Percentiles rank a stretch among this genome's conserved stretches.
These are phyloP conservation scores for Mus spretus DNA, from an alignment of 2,797 vertebrate species.

Conservation along the genomic window DNA sequence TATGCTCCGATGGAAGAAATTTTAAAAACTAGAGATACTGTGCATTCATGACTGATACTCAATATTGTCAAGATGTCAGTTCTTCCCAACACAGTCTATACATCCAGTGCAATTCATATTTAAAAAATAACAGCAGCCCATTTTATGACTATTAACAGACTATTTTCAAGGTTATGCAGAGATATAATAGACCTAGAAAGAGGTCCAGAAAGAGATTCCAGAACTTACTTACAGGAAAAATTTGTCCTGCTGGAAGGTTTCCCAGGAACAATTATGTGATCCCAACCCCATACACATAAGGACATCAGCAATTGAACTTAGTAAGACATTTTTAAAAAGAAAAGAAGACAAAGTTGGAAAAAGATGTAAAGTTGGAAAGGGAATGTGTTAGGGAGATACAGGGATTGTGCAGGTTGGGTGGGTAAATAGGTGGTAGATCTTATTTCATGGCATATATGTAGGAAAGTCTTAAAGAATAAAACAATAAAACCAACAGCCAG, in stretches of 20 bases:
- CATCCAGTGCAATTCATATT: not conserved
- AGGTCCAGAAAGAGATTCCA: not conserved
- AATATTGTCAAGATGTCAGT: not conserved
- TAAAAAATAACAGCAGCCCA: not conserved
- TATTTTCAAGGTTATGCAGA: conserved; percentile 4
- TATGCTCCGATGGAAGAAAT: not conserved
- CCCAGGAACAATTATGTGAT: not conserved
- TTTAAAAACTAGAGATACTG: not conserved
- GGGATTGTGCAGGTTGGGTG: too few species aligned
- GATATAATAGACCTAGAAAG: not conserved
- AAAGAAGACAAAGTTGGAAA: not conserved
- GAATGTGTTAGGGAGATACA: not conserved
- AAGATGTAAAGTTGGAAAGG: not conserved
- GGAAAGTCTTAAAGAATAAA: not conserved
- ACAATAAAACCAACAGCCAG: not conserved
- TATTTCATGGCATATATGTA: not conserved
- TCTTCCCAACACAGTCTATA: not conserved
- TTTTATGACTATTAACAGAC: not conserved
- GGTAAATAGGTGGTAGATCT: not conserved
- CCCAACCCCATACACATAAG: not conserved
- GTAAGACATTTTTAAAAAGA: not conserved
- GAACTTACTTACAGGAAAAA: not conserved
- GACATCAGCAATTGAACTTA: not conserved
- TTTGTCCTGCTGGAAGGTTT: not conserved
- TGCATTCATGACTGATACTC: not conserved